phyloP scores from a whole-genome alignment of 2,888 invertebrate species.

The Thelaira solivaga region DNA sequence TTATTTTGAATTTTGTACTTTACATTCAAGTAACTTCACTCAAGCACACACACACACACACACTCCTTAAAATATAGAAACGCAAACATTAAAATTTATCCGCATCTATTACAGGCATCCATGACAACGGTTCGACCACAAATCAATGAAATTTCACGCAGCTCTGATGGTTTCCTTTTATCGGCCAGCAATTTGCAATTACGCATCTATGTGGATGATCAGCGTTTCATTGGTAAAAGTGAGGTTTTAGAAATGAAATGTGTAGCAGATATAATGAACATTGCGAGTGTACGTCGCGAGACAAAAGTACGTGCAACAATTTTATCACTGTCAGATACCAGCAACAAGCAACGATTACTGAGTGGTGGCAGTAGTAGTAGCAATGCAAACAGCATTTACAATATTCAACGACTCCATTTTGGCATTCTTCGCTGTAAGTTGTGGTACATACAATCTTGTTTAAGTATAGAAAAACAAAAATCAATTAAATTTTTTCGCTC shows the following conservation, averaged over 20 bases:
- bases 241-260: conserved; percentile 75
- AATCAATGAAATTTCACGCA: conserved; percentile 76
- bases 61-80: not conserved
- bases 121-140: conserved; percentile 73
- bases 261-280: conserved; percentile 73
- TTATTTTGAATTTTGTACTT: not conserved
- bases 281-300: conserved; percentile 71
- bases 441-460: not conserved
- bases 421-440: conserved; percentile 47
- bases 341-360: conserved; percentile 75
- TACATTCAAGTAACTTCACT: too few species aligned
- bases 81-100: too few species aligned
- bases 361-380: conserved; percentile 67
- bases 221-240: conserved; percentile 73
- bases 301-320: conserved; percentile 72
- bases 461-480: too few species aligned
- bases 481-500: too few species aligned
- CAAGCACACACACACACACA: not conserved
- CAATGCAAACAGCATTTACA: conserved; percentile 27
- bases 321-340: conserved; percentile 73
- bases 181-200: conserved; percentile 75
- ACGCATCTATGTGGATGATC: conserved; percentile 75
- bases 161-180: conserved; percentile 73
- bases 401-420: conserved; percentile 7
- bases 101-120: conserved; percentile 69